Evolutionary conservation across 1,140 invertebrate species (phyloP).

Genomic region (Rhagoletis pomonella): DNA sequence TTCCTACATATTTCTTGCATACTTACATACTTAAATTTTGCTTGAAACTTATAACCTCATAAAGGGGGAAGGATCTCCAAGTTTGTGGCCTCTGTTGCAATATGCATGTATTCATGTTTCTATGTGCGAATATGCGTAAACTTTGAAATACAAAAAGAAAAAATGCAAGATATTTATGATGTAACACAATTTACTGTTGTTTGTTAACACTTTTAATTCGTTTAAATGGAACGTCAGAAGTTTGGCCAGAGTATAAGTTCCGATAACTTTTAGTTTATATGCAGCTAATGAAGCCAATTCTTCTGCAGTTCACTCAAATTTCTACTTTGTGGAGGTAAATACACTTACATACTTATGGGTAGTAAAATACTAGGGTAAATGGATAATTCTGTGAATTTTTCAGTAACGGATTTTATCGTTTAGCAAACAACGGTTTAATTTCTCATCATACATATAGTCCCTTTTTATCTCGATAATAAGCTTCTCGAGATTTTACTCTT

Average conservation of each 20-base stretch:
- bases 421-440: no score
- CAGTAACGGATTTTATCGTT: no score
- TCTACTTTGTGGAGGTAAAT: no score
- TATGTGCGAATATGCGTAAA: background rate
- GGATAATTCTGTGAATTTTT: no score
- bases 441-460: no score
- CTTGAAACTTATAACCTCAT: slow-evolving; percentile 5
- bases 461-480: no score
- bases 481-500: no score
- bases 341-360: no score
- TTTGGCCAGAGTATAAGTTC: no score
- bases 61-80: background rate
- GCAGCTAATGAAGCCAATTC: slow-evolving; percentile 46
- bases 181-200: slow-evolving; percentile 50
- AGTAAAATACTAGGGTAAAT: no score
- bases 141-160: background rate
- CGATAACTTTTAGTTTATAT: slow-evolving; percentile 22
- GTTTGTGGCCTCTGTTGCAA: background rate
- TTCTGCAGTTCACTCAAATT: background rate
- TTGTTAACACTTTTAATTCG: slow-evolving; percentile 38
- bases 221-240: slow-evolving; percentile 6
- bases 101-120: background rate
- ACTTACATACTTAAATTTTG: background rate
- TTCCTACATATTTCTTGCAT: background rate
- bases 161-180: slow-evolving; percentile 1